Base-by-base conservation (phyloP, 2,888 invertebrate species). In the Hybos culiciformis region DNA sequence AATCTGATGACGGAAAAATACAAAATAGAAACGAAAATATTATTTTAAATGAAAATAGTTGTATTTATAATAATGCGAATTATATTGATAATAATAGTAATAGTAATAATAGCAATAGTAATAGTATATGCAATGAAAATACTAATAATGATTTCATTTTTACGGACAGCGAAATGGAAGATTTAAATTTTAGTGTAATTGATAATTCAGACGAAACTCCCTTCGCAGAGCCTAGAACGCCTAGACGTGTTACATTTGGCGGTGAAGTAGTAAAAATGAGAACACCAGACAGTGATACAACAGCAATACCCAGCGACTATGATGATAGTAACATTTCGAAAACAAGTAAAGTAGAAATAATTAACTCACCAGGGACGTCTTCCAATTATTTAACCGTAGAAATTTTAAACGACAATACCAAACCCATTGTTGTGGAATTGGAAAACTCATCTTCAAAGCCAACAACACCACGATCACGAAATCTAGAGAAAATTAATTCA, bases 201-300 rank as follows among this genome's bases (percentile, higher is more conserved):
- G 46, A 44, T 29, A 46, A 49, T 15, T 51, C 46, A 8, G 24
- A 49, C 4, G 45, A 49, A 5, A 48, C 52, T 12, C 56, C 58
- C 1, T 50, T 51, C 3, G 61, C 11, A 56, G 59, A 62, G 24
- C 70, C 77, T 18, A 70, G 74, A 50, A 75, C 77, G 1, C 74
- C 78, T 0, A 75, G 84, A 58, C 74, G 83, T 55, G 87, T 87
- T 8, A 77, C 83, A 39, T 87, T 87, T 53, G 87, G 87, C 5
- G 87, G 87, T n/a, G 87, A 87, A 66, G 74, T 83, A 49, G 80
- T 87, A 4, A 87, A 87, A 69, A 74, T 87, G 63, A 69, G 87
- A 48, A 87, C 87, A 12, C 87, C 87, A 1, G 87, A 87, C 52
- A 85, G 84, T 60, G 86, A 86, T 56, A 78, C 78, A 42, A 68